phyloP scores from a whole-genome alignment of 1,140 invertebrate species.

The Atopsyche davidsoni region DNA sequence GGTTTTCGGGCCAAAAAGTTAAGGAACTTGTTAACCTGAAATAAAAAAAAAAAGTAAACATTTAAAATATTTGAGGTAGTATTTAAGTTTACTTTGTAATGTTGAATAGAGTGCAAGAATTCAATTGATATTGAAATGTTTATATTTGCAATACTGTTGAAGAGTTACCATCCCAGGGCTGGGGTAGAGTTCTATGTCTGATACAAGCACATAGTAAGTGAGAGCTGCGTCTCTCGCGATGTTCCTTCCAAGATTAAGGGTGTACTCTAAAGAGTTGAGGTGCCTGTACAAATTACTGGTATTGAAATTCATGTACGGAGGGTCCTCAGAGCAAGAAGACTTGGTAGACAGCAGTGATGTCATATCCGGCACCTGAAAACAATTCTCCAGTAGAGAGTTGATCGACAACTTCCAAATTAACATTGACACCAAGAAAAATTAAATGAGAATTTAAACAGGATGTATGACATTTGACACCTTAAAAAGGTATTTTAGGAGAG shows the following conservation, averaged over 20 bases:
- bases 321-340: slow-evolving; percentile 63
- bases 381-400: slow-evolving; percentile 2
- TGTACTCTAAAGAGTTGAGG: slow-evolving; percentile 79
- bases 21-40: too few relatives aligned
- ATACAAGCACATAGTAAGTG: slow-evolving; percentile 80
- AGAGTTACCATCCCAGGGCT: slow-evolving; percentile 70
- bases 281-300: slow-evolving; percentile 69
- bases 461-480: too few relatives aligned
- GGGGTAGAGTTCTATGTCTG: slow-evolving; percentile 85
- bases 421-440: too few relatives aligned
- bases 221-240: slow-evolving; percentile 72
- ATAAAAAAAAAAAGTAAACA: too few relatives aligned
- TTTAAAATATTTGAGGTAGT: background rate
- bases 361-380: slow-evolving; percentile 56
- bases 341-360: slow-evolving; percentile 53
- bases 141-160: too few relatives aligned
- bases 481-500: too few relatives aligned
- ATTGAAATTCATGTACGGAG: slow-evolving; percentile 67
- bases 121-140: too few relatives aligned
- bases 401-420: background rate
- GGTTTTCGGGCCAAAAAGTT: too few relatives aligned
- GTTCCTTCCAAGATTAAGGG: slow-evolving; percentile 82
- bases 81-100: slow-evolving; percentile 75
- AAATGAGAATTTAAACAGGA: too few relatives aligned
- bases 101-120: slow-evolving; percentile 72